Conservation (phyloP, 2,888 invertebrate species). For the Drosophila koepferae region DNA sequence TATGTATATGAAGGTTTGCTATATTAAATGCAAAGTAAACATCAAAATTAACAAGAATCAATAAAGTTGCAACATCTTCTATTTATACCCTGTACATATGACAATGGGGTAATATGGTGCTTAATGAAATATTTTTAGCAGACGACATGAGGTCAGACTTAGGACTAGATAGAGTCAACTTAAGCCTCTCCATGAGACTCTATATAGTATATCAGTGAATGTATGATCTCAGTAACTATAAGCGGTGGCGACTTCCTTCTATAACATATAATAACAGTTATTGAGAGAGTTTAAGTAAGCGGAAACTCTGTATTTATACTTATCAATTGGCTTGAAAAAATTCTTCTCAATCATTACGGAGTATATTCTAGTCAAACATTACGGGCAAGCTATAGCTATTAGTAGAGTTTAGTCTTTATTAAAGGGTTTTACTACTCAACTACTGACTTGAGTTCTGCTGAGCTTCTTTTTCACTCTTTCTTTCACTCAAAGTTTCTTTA, state of each 20-base stretch:
- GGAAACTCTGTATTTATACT: not conserved
- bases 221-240: too few species aligned
- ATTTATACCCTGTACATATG: not conserved
- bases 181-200: too few species aligned
- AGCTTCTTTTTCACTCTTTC: too few species aligned
- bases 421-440: not conserved
- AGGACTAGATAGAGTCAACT: too few species aligned
- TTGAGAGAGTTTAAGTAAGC: not conserved
- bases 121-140: not conserved
- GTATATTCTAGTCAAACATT: not conserved
- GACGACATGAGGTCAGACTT: too few species aligned
- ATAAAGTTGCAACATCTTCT: not conserved
- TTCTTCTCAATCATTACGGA: not conserved
- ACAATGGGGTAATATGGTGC: not conserved
- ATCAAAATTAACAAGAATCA: not conserved
- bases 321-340: too few species aligned
- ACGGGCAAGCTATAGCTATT: too few species aligned
- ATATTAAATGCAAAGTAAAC: not conserved
- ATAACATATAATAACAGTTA: too few species aligned
- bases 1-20: not conserved
- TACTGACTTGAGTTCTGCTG: not conserved
- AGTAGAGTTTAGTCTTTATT: not conserved
- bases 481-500: too few species aligned
- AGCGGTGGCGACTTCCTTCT: too few species aligned
- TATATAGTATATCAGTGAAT: too few species aligned